Percentiles rank a stretch among this genome's conserved stretches.
Conservation (phyloP, 1,140 invertebrate species). For the Heliconius himera region DNA sequence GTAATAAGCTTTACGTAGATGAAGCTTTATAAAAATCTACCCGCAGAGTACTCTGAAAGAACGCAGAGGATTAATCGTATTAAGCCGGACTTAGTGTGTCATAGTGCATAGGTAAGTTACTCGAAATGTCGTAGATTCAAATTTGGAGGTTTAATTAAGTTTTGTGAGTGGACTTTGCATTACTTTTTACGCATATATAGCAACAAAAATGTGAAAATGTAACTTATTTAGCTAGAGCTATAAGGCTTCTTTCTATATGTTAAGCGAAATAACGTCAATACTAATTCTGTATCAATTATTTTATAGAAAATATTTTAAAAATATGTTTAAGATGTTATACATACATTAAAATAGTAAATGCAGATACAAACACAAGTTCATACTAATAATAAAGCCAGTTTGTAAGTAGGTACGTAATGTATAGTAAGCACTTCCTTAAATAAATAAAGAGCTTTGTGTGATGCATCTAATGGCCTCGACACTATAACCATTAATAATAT, state of each 20-base stretch:
- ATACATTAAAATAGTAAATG: neutral
- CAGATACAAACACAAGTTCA: neutral
- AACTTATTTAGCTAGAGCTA: neutral
- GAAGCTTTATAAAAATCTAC: conserved; percentile 13
- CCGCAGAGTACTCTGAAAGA: neutral
- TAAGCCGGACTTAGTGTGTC: neutral
- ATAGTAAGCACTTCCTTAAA: neutral
- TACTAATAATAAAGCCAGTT: neutral
- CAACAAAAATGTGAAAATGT: neutral
- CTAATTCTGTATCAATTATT: neutral
- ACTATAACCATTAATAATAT: neutral
- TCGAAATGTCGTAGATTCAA: neutral
- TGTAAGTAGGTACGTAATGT: neutral
- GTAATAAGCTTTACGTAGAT: neutral
- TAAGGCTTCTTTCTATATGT: neutral
- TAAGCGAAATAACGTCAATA: neutral
- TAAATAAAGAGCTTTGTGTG: conserved; percentile 1
- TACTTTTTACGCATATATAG: neutral
- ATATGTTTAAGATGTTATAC: too few species aligned
- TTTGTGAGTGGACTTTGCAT: neutral
- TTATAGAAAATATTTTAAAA: neutral
- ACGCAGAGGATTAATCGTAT: neutral
- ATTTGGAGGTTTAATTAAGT: neutral
- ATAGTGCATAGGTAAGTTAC: neutral
- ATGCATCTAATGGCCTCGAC: neutral